phyloP scores from a whole-genome alignment of 2,797 vertebrate genomes.

The Coendou prehensilis region DNA sequence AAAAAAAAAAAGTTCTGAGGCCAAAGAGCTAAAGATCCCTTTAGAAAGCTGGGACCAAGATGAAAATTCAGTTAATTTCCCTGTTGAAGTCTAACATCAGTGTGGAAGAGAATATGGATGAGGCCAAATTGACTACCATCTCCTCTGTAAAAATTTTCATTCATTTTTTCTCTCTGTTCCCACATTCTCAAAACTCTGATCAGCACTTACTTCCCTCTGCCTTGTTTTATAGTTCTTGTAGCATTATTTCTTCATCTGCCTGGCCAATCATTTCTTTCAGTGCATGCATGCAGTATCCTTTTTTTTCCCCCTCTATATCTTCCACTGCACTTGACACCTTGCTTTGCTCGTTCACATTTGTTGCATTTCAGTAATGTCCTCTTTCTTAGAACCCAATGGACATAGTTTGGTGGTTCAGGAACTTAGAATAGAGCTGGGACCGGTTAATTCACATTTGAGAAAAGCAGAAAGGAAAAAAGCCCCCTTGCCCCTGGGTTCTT shows the following conservation, averaged over 20 bases:
- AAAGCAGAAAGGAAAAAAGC: background rate
- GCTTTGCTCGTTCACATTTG: background rate
- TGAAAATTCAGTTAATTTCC: background rate
- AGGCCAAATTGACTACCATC: background rate
- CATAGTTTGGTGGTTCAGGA: background rate
- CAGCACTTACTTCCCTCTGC: background rate
- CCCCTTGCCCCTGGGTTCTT: background rate
- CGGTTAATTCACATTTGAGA: constrained; percentile 10
- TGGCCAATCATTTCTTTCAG: background rate
- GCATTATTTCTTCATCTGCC: background rate
- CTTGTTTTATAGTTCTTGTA: background rate
- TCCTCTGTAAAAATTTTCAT: background rate
- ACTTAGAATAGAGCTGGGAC: background rate
- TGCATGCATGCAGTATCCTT: background rate
- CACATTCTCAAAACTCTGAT: background rate
- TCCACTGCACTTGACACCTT: background rate
- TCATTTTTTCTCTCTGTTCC: background rate
- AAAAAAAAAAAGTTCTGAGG: background rate
- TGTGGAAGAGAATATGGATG: background rate
- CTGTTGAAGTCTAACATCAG: background rate
- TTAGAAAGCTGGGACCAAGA: background rate
- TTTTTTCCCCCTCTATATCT: background rate
- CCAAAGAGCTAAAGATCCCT: background rate
- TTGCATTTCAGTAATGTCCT: background rate
- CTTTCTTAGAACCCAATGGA: constrained; percentile 19